A percentile compares a stretch with the other conserved stretches of the same genome.
Conservation (phyloP, 2,888 invertebrate genomes). For the Leistus spinibarbis region DNA sequence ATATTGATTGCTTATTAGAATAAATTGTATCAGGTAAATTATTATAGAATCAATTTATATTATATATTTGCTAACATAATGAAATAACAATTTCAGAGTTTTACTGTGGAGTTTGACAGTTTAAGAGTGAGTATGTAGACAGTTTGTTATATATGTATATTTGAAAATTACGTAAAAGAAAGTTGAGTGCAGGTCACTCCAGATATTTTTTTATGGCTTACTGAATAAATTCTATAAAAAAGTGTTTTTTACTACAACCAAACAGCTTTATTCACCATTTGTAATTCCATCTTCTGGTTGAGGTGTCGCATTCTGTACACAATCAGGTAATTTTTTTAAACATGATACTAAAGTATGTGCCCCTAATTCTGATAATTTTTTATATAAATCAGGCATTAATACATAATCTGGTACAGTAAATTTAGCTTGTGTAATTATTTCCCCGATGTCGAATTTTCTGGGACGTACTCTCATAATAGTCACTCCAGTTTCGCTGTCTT, state of each 20-base stretch:
- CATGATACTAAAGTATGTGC: slow-evolving; percentile 70
- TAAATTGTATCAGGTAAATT: too few relatives aligned
- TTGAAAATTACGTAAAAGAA: too few relatives aligned
- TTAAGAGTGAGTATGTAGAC: too few relatives aligned
- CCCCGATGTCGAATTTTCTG: slow-evolving; percentile 81
- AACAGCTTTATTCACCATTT: slow-evolving; percentile 66
- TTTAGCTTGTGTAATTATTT: slow-evolving; percentile 66
- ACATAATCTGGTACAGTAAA: slow-evolving; percentile 64
- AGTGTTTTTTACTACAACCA: background rate
- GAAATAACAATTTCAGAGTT: too few relatives aligned
- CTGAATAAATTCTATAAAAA: background rate
- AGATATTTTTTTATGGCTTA: too few relatives aligned
- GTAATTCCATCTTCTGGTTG: slow-evolving; percentile 69
- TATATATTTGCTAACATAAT: too few relatives aligned
- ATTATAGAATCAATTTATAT: too few relatives aligned
- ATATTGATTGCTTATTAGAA: too few relatives aligned
- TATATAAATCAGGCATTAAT: slow-evolving; percentile 69
- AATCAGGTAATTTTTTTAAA: slow-evolving; percentile 64
- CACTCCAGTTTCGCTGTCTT: slow-evolving; percentile 81
- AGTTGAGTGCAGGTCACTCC: too few relatives aligned
- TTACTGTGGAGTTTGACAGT: too few relatives aligned
- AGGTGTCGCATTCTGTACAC: slow-evolving; percentile 62
- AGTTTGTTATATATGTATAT: too few relatives aligned
- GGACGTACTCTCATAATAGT: slow-evolving; percentile 87
- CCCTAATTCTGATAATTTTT: slow-evolving; percentile 70